These are phyloP conservation scores for Sycophila sp. DNA, from an alignment of 1,140 invertebrate species.

Conservation along the genomic window DNA sequence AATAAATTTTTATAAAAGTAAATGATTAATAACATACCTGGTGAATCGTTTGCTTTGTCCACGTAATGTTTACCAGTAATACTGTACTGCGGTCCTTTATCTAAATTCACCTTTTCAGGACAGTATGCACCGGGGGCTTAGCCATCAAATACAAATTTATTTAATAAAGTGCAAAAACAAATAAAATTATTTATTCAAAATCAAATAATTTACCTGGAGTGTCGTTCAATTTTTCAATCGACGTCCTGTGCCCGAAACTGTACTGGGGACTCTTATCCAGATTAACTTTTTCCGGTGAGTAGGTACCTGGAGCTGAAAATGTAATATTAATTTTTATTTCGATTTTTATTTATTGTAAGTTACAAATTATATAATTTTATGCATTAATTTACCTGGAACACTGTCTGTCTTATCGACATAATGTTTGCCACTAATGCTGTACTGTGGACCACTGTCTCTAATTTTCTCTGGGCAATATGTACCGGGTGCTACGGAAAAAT, in stretches of 20 bases:
- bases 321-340: neutral
- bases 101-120: conserved; percentile 44
- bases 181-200: too few species aligned
- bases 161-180: conserved; percentile 8
- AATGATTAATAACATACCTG: conserved; percentile 44
- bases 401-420: conserved; percentile 45
- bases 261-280: conserved; percentile 62
- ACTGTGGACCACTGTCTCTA: conserved; percentile 41
- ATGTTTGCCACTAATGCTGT: conserved; percentile 46
- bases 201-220: conserved; percentile 47
- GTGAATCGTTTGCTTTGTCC: conserved; percentile 45
- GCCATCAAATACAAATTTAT: conserved; percentile 5
- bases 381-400: conserved; percentile 54
- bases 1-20: neutral
- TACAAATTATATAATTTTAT: too few species aligned
- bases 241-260: conserved; percentile 38
- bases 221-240: conserved; percentile 42
- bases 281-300: conserved; percentile 70
- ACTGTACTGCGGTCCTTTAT: conserved; percentile 42
- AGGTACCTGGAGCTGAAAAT: conserved; percentile 49
- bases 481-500: conserved; percentile 40
- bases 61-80: conserved; percentile 46
- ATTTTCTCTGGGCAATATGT: conserved; percentile 49
- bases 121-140: conserved; percentile 17
- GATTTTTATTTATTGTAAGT: too few species aligned